Conservation (phyloP, 2,113 vertebrate species). For the Oncorhynchus gorbuscha region DNA sequence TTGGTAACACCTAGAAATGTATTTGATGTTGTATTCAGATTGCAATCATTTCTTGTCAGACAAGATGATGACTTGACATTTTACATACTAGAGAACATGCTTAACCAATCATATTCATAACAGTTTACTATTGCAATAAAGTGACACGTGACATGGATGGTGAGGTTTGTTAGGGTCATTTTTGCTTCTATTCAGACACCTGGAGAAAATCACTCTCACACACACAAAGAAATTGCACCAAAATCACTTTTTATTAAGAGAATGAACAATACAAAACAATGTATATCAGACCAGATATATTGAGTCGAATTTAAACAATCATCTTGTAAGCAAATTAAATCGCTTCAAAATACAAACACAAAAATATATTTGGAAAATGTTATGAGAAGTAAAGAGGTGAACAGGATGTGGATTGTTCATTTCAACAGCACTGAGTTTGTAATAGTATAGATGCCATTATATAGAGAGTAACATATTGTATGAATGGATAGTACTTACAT, state of each 20-base stretch:
- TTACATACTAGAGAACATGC: conserved; percentile 34
- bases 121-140: conserved; percentile 54
- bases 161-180: not conserved
- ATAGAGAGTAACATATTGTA: not conserved
- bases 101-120: conserved; percentile 51
- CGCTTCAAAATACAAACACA: too few species aligned
- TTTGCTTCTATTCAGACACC: not conserved
- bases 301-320: not conserved
- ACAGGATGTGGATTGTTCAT: not conserved
- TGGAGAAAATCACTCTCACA: not conserved
- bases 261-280: not conserved
- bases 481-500: not conserved
- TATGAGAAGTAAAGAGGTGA: not conserved
- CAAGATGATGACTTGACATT: conserved; percentile 17
- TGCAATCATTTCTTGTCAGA: conserved; percentile 27
- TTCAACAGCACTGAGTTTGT: too few species aligned
- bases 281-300: not conserved
- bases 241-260: not conserved
- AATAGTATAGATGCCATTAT: not conserved
- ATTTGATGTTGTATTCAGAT: conserved; percentile 7
- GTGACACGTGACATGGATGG: conserved; percentile 38
- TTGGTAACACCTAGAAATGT: not conserved
- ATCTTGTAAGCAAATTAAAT: not conserved
- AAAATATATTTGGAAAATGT: too few species aligned
- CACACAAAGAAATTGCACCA: not conserved